Conservation (phyloP, 2,888 invertebrate species). For the Gryllus longicercus region DNA sequence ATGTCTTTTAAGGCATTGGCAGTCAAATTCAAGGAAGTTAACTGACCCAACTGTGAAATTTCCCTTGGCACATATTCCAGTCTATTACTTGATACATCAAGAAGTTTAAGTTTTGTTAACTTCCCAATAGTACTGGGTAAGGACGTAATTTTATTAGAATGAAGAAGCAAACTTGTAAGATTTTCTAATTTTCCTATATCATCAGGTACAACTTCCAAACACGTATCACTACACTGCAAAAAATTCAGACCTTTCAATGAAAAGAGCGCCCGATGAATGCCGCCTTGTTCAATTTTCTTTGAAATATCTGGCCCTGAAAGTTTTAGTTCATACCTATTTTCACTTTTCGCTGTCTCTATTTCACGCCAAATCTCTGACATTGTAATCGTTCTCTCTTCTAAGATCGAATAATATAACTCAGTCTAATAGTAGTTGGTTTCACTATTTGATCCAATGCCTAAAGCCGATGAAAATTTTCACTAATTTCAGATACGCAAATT, state of each 20-base stretch:
- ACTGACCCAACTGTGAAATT: conserved; percentile 56
- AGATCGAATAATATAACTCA: too few relatives aligned
- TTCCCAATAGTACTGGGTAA: conserved; percentile 62
- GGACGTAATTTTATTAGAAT: conserved; percentile 61
- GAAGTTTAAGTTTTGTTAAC: conserved; percentile 66
- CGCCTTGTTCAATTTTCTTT: conserved; percentile 60
- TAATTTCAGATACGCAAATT: too few relatives aligned
- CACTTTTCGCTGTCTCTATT: conserved; percentile 60
- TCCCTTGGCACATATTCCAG: conserved; percentile 60
- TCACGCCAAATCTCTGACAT: conserved; percentile 57
- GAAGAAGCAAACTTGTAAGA: conserved; percentile 66
- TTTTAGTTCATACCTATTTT: conserved; percentile 73
- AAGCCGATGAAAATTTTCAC: too few relatives aligned
- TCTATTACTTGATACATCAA: conserved; percentile 72
- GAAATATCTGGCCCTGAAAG: conserved; percentile 65
- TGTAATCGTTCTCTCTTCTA: too few relatives aligned
- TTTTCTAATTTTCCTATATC: conserved; percentile 59
- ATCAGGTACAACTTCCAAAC: conserved; percentile 56
- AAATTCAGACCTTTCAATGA: conserved; percentile 64
- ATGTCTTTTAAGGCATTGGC: conserved; percentile 62
- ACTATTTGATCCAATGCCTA: too few relatives aligned
- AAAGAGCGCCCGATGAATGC: conserved; percentile 64
- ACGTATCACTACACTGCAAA: conserved; percentile 67
- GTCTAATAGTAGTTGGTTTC: too few relatives aligned
- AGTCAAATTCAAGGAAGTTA: conserved; percentile 67